Evolutionary conservation across 2,797 vertebrate genomes (phyloP), one percentile per base, ranked within the genome.

Genomic region (Borostomias antarcticus): DNA sequence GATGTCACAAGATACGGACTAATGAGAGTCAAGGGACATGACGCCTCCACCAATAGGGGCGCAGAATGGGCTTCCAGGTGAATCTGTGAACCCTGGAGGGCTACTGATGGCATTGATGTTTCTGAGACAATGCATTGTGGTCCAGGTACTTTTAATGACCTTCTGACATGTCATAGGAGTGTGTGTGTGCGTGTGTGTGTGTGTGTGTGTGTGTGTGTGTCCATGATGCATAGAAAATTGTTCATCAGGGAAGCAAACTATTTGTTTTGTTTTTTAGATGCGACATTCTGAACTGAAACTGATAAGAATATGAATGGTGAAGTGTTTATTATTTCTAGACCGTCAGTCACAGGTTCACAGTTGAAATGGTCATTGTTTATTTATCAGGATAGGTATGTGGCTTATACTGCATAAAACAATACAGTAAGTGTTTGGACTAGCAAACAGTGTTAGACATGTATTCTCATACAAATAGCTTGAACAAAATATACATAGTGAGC

Each of bases 11-110:
- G 25, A 37, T 33, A 28, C 53, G 32, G 15, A 47, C 30, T 64
- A 64, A 64, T 68, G 47, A 68, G 66, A 29, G 43, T 48, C 72
- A 60, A 51, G 72, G 71, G 64, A 53, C 37, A 50, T 25, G 30
- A 10, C 9, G 45, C 28, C 23, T 48, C 59, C 40, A 29, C 25
- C 30, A 52, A 57, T 28, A 43, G 25, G 37, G 30, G 50, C 64
- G 19, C 50, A 37, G 9, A 2, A n/a, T n/a, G n/a, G n/a, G n/a
- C n/a, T n/a, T n/a, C n/a, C n/a, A n/a, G n/a, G n/a, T n/a, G n/a
- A n/a, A n/a, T n/a, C n/a, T n/a, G n/a, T n/a, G n/a, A n/a, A n/a
- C n/a, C n/a, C n/a, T n/a, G n/a, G n/a, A n/a, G n/a, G n/a, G n/a
- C n/a, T n/a, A n/a, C n/a, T n/a, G n/a, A n/a, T n/a, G n/a, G n/a